phyloP scores from a whole-genome alignment of 2,113 vertebrate genomes.

The Microtus montanus region DNA sequence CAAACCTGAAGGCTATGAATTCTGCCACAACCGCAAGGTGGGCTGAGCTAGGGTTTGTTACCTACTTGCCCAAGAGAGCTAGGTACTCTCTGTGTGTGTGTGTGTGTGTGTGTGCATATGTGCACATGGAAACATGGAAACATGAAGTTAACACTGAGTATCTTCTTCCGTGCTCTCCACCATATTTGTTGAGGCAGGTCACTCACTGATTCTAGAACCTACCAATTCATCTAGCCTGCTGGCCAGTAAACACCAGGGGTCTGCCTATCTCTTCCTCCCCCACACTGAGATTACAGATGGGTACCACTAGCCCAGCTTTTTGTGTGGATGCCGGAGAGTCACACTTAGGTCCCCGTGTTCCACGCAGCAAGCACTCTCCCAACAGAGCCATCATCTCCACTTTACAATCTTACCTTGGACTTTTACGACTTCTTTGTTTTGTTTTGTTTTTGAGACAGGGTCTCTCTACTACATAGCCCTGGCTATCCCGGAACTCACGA shows the following conservation, averaged over 20 bases:
- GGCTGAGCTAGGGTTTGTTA: background rate
- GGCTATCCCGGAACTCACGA: background rate
- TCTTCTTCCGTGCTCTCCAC: background rate
- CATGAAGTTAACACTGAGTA: background rate
- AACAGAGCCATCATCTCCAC: background rate
- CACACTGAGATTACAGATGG: background rate
- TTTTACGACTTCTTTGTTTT: background rate
- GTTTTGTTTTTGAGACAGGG: background rate
- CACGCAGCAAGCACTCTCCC: background rate
- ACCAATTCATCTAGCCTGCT: background rate
- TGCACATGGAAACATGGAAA: too few relatives aligned
- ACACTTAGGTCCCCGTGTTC: background rate
- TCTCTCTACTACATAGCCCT: background rate
- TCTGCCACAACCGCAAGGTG: conserved; percentile 92
- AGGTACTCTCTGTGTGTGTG: background rate
- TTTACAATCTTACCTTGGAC: background rate
- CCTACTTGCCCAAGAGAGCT: background rate
- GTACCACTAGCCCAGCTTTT: background rate
- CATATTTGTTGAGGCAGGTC: background rate
- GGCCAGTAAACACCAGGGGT: background rate
- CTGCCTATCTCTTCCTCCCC: background rate
- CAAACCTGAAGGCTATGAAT: conserved; percentile 96
- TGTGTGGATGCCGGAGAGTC: background rate
- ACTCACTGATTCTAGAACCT: background rate
- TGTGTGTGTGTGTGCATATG: too few relatives aligned